Evolutionary conservation across 2,888 invertebrate genomes (phyloP), one percentile per base, ranked within the genome.

Genomic region (Herminia tarsipennalis): DNA sequence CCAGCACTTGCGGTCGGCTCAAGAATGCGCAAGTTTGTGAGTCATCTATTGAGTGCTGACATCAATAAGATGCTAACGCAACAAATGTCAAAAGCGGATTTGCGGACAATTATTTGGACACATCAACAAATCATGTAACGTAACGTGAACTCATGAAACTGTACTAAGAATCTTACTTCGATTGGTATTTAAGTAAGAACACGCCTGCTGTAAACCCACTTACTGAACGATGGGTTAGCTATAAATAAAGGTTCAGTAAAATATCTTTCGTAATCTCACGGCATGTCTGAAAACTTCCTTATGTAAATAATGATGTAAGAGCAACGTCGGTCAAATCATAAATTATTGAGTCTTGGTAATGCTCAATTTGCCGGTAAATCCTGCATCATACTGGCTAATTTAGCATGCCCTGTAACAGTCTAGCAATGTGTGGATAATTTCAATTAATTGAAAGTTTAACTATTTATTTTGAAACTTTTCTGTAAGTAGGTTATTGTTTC

Each of bases 231-330:
- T 70, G 70, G 63, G 66, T 78, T 80, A 56, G 67, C 79, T 86
- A 84, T 77, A 81, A 81, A 84, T 86, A 86, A 70, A 66, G 61
- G 61, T 70, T 61, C 56, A 60, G 73, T 74, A 66, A 73, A 72
- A 75, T 69, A 65, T 72, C 74, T 85, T 83, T 81, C 78, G 79
- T 76, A 83, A 84, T 73, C 72, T 66, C 60, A 56, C 62, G 50
- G 73, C 71, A 46, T 58, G 68, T 64, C 63, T 67, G 72, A 67
- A 76, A 70, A 76, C 76, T 83, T 81, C 81, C 82, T 81, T 80
- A 73, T 77, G 81, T 85, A 85, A 83, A 85, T 81, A 84, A 78
- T 86, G 83, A 85, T 78, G 86, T 78, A 84, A 86, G 60, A 67
- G 39, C 37, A 65, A 37, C 54, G 43, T 56, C 52, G 44, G 48